A percentile compares a stretch with the other conserved stretches of the same genome.
These are phyloP conservation scores for Anthophora plumipes DNA, from an alignment of 2,888 invertebrate genomes.

Conservation along the genomic window DNA sequence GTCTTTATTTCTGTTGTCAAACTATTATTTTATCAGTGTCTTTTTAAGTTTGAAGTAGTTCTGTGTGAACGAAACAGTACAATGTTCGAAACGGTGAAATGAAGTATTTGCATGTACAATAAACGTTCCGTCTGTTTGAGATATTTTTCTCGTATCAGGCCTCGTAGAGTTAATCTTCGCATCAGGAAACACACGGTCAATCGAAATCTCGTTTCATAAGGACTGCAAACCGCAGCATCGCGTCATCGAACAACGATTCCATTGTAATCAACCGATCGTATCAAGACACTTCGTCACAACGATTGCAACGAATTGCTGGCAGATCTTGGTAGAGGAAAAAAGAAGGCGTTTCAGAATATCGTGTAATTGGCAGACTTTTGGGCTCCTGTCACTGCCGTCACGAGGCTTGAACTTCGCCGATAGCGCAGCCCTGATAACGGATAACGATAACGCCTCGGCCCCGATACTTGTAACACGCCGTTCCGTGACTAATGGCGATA, in stretches of 20 bases:
- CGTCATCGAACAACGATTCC: constrained; percentile 25
- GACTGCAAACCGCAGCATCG: not conserved
- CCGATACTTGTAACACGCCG: constrained; percentile 76
- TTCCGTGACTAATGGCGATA: constrained; percentile 82
- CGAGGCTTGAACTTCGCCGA: constrained; percentile 76
- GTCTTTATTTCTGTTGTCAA: too few species aligned
- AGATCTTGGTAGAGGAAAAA: too few species aligned
- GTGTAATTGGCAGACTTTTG: constrained; percentile 18
- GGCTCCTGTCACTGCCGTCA: constrained; percentile 58
- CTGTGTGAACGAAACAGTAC: too few species aligned
- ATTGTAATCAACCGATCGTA: not conserved
- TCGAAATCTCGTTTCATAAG: not conserved
- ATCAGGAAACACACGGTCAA: too few species aligned
- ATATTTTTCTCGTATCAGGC: too few species aligned
- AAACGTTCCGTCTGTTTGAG: too few species aligned
- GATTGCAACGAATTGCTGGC: not conserved
- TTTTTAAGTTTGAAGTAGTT: too few species aligned
- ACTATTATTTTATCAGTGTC: too few species aligned
- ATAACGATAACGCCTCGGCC: constrained; percentile 78
- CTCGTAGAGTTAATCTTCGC: not conserved
- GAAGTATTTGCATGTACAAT: too few species aligned
- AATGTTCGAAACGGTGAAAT: too few species aligned
- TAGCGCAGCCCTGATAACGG: constrained; percentile 74
- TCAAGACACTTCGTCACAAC: not conserved
- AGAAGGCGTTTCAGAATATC: not conserved